Conservation (phyloP, 2,888 invertebrate species). For the Brenthis ino region DNA sequence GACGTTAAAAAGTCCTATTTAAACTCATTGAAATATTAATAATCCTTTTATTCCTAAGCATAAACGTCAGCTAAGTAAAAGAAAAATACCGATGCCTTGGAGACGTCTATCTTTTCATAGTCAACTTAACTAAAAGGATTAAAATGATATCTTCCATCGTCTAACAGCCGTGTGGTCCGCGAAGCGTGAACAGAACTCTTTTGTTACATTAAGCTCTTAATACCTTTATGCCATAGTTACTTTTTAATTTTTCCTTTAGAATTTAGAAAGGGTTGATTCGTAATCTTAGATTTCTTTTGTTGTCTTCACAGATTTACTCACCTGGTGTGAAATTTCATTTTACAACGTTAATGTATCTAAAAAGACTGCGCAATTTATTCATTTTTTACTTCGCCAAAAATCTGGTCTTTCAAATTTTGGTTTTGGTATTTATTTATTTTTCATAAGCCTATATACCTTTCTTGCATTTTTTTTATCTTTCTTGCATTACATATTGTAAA, state of each 20-base stretch:
- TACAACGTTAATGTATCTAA: constrained; percentile 42
- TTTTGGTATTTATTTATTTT: not conserved
- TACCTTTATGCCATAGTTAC: constrained; percentile 77
- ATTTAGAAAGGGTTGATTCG: constrained; percentile 72
- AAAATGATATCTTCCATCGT: constrained; percentile 81
- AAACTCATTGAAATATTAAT: constrained; percentile 36
- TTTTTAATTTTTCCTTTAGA: constrained; percentile 77
- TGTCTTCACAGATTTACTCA: constrained; percentile 56
- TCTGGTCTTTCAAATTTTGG: not conserved
- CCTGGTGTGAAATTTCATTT: constrained; percentile 61
- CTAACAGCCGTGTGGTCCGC: constrained; percentile 78
- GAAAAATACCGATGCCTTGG: constrained; percentile 68
- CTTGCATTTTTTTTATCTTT: no score
- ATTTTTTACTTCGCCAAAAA: constrained; percentile 27
- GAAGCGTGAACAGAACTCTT: constrained; percentile 75
- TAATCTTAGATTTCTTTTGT: constrained; percentile 69
- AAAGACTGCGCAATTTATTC: constrained; percentile 38
- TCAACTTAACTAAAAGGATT: constrained; percentile 83
- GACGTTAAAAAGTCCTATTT: constrained; percentile 16
- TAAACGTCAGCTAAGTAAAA: constrained; percentile 58
- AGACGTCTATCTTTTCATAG: constrained; percentile 80
- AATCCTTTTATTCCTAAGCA: constrained; percentile 35
- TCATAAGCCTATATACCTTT: no score
- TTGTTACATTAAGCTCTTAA: constrained; percentile 81
- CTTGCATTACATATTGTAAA: no score